Conservation (phyloP, 1,140 invertebrate genomes). For the Metaphire vulgaris region DNA sequence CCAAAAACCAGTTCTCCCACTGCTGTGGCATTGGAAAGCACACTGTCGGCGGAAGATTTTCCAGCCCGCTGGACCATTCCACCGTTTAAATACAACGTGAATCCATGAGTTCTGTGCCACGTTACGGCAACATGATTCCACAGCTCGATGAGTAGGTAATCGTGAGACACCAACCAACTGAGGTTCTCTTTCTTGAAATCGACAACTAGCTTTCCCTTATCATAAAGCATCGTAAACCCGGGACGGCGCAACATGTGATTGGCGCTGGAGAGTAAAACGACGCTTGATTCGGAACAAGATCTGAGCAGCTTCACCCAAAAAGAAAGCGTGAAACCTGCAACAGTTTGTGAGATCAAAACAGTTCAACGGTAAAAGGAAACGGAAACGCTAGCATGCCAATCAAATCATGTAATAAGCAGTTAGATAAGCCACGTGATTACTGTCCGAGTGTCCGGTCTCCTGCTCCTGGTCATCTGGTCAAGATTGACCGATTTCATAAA, state of each 20-base stretch:
- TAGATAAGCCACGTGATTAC: no score
- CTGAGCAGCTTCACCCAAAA: constrained; percentile 44
- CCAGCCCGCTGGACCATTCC: constrained; percentile 28
- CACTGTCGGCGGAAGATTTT: neutral
- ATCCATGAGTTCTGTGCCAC: constrained; percentile 36
- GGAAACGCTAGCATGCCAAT: no score
- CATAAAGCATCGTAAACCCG: constrained; percentile 46
- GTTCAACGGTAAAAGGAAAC: no score
- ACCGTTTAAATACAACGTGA: constrained; percentile 43
- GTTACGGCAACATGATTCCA: constrained; percentile 48
- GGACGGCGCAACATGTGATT: constrained; percentile 38
- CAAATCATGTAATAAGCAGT: no score
- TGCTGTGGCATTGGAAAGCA: constrained; percentile 7
- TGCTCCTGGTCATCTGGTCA: no score
- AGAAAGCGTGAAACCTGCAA: constrained; percentile 44
- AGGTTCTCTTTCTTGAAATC: constrained; percentile 22
- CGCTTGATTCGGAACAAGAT: constrained; percentile 32
- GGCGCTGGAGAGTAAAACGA: constrained; percentile 46
- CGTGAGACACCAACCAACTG: constrained; percentile 38
- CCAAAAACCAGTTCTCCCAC: constrained; percentile 18
- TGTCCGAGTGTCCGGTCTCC: no score
- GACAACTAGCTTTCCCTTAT: constrained; percentile 23
- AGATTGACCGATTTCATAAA: no score
- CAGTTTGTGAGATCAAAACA: no score
- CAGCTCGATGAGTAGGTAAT: constrained; percentile 37